phyloP scores from a whole-genome alignment of 2,113 vertebrate genomes.

The Pelecanoides urinatrix region DNA sequence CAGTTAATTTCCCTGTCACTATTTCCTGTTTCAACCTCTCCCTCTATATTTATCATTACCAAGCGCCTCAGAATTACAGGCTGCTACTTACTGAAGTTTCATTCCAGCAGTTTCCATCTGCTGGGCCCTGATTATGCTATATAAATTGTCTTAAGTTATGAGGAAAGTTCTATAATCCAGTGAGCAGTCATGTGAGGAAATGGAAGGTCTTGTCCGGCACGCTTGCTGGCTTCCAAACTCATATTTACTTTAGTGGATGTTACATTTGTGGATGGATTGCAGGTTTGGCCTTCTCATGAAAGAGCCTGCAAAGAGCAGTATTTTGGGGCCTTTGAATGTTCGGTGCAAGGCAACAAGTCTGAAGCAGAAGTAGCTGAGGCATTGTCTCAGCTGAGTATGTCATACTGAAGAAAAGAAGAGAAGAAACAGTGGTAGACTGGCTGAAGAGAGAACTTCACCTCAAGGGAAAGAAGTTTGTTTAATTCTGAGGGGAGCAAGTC shows the following conservation, averaged over 20 bases:
- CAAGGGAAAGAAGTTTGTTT: not conserved
- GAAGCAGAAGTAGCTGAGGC: not conserved
- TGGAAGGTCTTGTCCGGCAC: not conserved
- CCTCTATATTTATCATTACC: not conserved
- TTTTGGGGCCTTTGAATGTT: not conserved
- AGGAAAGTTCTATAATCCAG: not conserved
- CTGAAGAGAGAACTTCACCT: not conserved
- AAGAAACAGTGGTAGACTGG: not conserved
- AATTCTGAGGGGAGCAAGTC: not conserved
- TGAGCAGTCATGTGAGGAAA: not conserved
- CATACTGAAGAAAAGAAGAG: not conserved
- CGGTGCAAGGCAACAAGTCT: not conserved
- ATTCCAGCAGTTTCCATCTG: not conserved
- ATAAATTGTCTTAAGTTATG: not conserved
- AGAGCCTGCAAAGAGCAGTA: not conserved
- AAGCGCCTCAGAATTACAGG: not conserved
- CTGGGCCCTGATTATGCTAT: not conserved
- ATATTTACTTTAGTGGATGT: not conserved
- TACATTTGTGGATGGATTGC: not conserved
- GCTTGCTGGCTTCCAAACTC: not conserved
- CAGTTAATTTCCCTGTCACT: not conserved
- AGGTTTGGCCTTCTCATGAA: not conserved
- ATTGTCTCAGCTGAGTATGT: not conserved
- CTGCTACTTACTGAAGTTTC: not conserved
- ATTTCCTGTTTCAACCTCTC: not conserved